phyloP scores from a whole-genome alignment of 2,888 invertebrate genomes.

The Lissocephala sabroskyi region DNA sequence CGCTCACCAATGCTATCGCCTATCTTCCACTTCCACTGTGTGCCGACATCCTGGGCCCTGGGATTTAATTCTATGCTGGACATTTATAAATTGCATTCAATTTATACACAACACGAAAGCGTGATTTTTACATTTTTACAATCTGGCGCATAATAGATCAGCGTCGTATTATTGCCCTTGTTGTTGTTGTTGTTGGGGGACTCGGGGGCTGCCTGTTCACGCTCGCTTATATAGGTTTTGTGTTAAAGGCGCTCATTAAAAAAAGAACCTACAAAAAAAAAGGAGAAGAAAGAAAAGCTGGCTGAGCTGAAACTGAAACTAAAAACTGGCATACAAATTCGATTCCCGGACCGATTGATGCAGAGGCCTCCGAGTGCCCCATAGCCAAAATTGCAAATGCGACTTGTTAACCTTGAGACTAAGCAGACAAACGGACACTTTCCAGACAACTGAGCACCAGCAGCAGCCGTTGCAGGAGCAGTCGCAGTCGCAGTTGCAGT shows the following conservation, averaged over 20 bases:
- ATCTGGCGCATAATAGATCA: slow-evolving; percentile 63
- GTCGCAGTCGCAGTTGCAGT: slow-evolving; percentile 22
- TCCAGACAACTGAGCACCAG: slow-evolving; percentile 22
- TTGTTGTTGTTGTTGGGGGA: too few species aligned
- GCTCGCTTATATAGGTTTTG: slow-evolving; percentile 6
- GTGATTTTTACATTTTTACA: slow-evolving; percentile 67
- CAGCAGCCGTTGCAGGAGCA: slow-evolving; percentile 26
- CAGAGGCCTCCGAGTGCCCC: neutral
- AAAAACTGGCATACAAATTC: too few species aligned
- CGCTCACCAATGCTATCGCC: neutral
- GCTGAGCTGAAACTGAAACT: too few species aligned
- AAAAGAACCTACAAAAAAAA: too few species aligned
- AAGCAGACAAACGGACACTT: slow-evolving; percentile 30
- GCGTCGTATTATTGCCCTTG: slow-evolving; percentile 41
- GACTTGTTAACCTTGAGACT: slow-evolving; percentile 68
- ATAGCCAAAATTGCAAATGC: slow-evolving; percentile 68
- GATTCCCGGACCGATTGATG: neutral
- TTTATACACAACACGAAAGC: slow-evolving; percentile 69
- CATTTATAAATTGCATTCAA: slow-evolving; percentile 72
- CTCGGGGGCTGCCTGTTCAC: too few species aligned
- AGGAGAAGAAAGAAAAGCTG: too few species aligned
- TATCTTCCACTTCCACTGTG: neutral
- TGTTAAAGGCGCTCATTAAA: neutral
- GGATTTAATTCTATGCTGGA: slow-evolving; percentile 67
- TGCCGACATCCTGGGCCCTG: slow-evolving; percentile 25